A percentile compares a stretch with the other conserved stretches of the same genome.
phyloP scores from a whole-genome alignment of 2,888 invertebrate species.

The Electrophaes corylata region DNA sequence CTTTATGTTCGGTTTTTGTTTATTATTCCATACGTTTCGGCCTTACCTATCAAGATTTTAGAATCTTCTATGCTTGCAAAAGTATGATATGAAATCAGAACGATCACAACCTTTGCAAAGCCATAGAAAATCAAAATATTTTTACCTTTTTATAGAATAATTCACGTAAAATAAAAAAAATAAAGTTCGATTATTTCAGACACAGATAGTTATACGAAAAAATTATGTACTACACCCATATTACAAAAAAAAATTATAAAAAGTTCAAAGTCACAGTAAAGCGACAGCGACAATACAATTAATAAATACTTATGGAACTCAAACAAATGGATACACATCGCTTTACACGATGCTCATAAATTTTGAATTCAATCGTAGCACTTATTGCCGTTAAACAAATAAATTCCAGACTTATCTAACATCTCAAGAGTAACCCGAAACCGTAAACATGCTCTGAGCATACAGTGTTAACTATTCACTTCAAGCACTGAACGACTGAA shows the following conservation, averaged over 20 bases:
- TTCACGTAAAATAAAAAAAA: too few species aligned
- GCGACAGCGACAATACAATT: background rate
- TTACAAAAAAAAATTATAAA: too few species aligned
- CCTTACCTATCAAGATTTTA: background rate
- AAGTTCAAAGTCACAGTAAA: too few species aligned
- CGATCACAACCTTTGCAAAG: too few species aligned
- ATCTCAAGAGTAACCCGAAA: constrained; percentile 82
- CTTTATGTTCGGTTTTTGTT: constrained; percentile 63
- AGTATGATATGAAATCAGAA: too few species aligned
- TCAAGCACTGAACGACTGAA: constrained; percentile 81
- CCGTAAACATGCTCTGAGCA: constrained; percentile 79
- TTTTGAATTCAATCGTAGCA: constrained; percentile 75
- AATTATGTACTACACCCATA: too few species aligned
- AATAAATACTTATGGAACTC: constrained; percentile 2
- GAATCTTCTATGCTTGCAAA: background rate
- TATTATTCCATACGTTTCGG: constrained; percentile 36
- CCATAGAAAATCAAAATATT: background rate
- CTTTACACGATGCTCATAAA: constrained; percentile 60
- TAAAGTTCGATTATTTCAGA: too few species aligned
- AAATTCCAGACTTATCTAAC: constrained; percentile 78
- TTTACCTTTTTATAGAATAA: background rate
- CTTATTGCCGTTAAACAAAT: constrained; percentile 79
- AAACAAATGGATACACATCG: constrained; percentile 40
- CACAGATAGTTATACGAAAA: too few species aligned
- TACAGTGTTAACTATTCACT: constrained; percentile 80